Conservation (phyloP, 2,888 invertebrate species). For the Laothoe populi region DNA sequence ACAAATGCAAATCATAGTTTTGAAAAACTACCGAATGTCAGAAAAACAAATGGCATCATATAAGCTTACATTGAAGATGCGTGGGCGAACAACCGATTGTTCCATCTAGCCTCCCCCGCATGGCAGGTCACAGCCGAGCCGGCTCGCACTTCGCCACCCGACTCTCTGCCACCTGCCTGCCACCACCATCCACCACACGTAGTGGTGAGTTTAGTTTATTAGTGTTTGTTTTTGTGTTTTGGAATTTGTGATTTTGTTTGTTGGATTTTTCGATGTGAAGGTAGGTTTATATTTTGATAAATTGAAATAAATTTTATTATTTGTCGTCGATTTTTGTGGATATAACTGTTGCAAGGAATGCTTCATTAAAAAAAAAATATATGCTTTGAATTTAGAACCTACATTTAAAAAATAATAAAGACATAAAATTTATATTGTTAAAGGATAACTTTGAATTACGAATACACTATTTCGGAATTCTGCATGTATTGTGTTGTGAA, state of each 20-base stretch:
- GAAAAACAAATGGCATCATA: constrained; percentile 2
- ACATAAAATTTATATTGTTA: too few relatives aligned
- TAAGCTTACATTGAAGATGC: constrained; percentile 32
- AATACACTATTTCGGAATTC: too few relatives aligned
- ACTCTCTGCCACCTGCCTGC: constrained; percentile 2
- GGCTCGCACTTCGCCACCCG: constrained; percentile 13
- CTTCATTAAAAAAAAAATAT: too few relatives aligned
- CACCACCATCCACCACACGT: constrained; percentile 7
- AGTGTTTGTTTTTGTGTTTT: background rate
- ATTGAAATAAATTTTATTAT: background rate
- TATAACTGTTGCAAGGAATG: too few relatives aligned
- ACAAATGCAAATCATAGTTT: background rate
- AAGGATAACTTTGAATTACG: too few relatives aligned
- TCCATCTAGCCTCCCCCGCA: constrained; percentile 48
- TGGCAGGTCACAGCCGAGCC: constrained; percentile 34
- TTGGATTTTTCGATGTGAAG: background rate
- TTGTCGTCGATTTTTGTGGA: background rate
- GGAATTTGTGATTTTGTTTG: background rate
- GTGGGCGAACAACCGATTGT: constrained; percentile 50
- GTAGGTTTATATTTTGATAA: background rate
- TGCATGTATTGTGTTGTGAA: too few relatives aligned
- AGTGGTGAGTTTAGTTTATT: constrained; percentile 10
- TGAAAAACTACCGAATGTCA: too few relatives aligned
- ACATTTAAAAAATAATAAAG: too few relatives aligned
- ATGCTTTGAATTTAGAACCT: too few relatives aligned